Conservation (phyloP, 2,113 vertebrate genomes). For the Xyrauchen texanus region DNA sequence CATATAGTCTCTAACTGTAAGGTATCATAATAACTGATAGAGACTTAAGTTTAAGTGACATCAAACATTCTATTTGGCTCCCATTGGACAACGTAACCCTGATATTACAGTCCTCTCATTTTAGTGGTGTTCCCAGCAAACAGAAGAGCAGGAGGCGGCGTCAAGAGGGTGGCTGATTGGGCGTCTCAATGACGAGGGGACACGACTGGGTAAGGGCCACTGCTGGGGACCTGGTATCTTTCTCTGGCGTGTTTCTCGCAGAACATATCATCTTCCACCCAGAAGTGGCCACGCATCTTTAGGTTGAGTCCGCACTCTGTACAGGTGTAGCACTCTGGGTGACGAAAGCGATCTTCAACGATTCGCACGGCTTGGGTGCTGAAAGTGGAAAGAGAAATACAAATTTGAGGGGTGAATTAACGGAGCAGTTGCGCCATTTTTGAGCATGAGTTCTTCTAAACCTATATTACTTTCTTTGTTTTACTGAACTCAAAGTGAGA, state of each 20-base stretch:
- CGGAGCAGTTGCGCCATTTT: too few species aligned
- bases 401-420: too few species aligned
- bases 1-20: background rate
- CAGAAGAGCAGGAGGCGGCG: background rate
- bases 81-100: background rate
- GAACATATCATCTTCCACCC: slow-evolving; percentile 85
- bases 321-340: slow-evolving; percentile 88
- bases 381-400: slow-evolving; percentile 25
- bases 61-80: background rate
- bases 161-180: background rate
- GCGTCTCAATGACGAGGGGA: slow-evolving; percentile 75
- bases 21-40: background rate
- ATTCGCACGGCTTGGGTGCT: slow-evolving; percentile 89
- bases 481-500: too few species aligned
- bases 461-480: too few species aligned
- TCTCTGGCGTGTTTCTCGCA: slow-evolving; percentile 93
- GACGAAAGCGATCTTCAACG: slow-evolving; percentile 84
- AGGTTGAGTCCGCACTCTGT: slow-evolving; percentile 90
- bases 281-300: slow-evolving; percentile 95
- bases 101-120: background rate
- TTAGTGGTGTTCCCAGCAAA: background rate
- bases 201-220: slow-evolving; percentile 45
- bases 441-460: too few species aligned
- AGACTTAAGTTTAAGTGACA: background rate
- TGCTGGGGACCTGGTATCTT: slow-evolving; percentile 73